Percentiles rank a stretch among this genome's conserved stretches.
These are phyloP conservation scores for Lacerta agilis DNA, from an alignment of 2,797 vertebrate species.

Conservation along the genomic window DNA sequence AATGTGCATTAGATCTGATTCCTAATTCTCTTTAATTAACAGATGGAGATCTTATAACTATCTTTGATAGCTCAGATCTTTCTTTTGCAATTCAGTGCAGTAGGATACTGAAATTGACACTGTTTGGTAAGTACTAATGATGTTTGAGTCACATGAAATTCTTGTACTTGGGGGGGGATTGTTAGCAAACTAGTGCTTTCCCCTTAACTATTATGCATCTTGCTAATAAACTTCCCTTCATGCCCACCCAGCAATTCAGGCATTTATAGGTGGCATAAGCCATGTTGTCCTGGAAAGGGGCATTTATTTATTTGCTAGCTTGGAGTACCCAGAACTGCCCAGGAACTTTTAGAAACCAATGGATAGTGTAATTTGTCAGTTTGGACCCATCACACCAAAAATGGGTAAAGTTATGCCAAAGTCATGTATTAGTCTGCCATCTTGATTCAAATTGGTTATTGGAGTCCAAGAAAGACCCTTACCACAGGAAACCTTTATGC, in stretches of 20 bases:
- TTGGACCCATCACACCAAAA: too few relatives aligned
- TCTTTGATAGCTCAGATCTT: slow-evolving; percentile 99
- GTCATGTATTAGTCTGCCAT: too few relatives aligned
- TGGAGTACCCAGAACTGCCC: too few relatives aligned
- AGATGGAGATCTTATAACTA: slow-evolving; percentile 99
- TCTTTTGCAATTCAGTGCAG: slow-evolving; percentile 99
- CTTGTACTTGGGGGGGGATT: slow-evolving; percentile 23
- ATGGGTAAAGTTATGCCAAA: too few relatives aligned
- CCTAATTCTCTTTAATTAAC: slow-evolving; percentile 30
- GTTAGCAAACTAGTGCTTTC: neutral
- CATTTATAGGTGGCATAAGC: neutral
- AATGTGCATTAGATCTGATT: neutral
- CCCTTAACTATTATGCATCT: neutral
- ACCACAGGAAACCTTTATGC: too few relatives aligned
- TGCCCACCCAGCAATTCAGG: too few relatives aligned
- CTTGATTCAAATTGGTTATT: too few relatives aligned
- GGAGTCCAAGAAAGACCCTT: too few relatives aligned
- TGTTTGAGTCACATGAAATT: slow-evolving; percentile 35
- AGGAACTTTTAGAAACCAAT: too few relatives aligned
- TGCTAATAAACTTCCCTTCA: neutral
- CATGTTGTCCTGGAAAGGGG: neutral
- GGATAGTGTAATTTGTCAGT: too few relatives aligned
- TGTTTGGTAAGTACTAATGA: slow-evolving; percentile 91
- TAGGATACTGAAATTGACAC: slow-evolving; percentile 98
- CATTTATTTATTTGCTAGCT: neutral